Evolutionary conservation across 2,113 vertebrate genomes (phyloP).

Genomic region (Elachura formosa): DNA sequence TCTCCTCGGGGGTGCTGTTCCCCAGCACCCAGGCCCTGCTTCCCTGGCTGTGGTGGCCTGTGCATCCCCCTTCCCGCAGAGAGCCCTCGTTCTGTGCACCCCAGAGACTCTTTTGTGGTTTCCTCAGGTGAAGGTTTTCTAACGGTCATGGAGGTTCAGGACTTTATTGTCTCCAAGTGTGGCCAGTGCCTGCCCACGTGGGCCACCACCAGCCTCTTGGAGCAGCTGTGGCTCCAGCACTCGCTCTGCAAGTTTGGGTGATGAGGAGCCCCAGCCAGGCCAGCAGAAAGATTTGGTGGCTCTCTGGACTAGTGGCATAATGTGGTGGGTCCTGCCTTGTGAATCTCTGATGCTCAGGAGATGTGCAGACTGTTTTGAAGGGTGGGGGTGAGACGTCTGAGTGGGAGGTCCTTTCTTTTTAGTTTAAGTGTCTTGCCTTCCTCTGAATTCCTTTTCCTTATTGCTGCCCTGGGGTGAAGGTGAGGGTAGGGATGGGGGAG

Average conservation of each 20-base stretch:
- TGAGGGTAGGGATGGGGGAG: constrained; percentile 23
- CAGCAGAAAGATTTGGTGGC: neutral
- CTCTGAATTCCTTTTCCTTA: constrained; percentile 19
- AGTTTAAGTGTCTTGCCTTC: constrained; percentile 20
- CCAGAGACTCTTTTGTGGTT: neutral
- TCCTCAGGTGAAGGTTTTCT: neutral
- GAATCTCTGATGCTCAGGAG: neutral
- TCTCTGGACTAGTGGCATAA: neutral
- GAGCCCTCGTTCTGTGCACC: neutral
- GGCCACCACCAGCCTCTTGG: neutral
- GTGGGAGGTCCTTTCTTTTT: constrained; percentile 47
- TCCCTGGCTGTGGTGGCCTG: neutral
- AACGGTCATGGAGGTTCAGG: neutral
- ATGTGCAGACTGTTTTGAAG: neutral
- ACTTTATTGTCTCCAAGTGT: neutral
- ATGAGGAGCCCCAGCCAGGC: neutral
- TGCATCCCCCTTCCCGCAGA: neutral
- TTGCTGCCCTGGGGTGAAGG: constrained; percentile 27
- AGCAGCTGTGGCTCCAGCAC: accelerated
- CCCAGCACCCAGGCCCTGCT: neutral
- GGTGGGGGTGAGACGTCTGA: constrained; percentile 19
- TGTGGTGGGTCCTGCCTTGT: neutral
- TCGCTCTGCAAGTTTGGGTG: neutral
- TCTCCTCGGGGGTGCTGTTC: neutral
- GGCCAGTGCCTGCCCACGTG: neutral